A percentile compares a stretch with the other conserved stretches of the same genome.
Evolutionary conservation across 2,113 vertebrate genomes (phyloP).

Genomic region (Blennius ocellaris): DNA sequence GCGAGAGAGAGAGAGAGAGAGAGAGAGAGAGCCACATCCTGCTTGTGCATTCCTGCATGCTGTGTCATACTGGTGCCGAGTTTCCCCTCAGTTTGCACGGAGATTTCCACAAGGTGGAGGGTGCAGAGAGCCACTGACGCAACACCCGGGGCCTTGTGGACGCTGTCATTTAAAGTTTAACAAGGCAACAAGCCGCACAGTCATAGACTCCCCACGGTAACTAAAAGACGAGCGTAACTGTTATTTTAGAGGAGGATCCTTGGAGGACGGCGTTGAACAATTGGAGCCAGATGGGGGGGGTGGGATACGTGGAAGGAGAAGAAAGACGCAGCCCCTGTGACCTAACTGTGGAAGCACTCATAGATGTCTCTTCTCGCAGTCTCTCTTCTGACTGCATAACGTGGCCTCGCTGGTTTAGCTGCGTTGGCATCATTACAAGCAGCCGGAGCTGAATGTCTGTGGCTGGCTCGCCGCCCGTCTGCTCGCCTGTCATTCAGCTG

Average conservation of each 20-base stretch:
- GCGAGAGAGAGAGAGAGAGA: slow-evolving; percentile 54
- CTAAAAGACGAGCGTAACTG: slow-evolving; percentile 32
- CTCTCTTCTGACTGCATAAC: slow-evolving; percentile 41
- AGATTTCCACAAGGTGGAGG: slow-evolving; percentile 67
- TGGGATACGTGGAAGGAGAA: slow-evolving; percentile 17
- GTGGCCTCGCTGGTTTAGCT: slow-evolving; percentile 58
- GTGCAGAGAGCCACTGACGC: slow-evolving; percentile 58
- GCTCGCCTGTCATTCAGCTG: slow-evolving; percentile 71
- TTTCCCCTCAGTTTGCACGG: slow-evolving; percentile 71
- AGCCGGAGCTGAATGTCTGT: slow-evolving; percentile 66
- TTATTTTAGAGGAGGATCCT: slow-evolving; percentile 16
- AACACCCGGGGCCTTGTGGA: slow-evolving; percentile 41
- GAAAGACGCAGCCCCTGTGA: slow-evolving; percentile 30
- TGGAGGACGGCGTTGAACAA: slow-evolving; percentile 22
- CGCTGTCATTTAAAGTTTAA: slow-evolving; percentile 61
- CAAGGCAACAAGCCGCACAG: slow-evolving; percentile 39
- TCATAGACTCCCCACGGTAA: slow-evolving; percentile 27
- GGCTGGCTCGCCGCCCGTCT: slow-evolving; percentile 63
- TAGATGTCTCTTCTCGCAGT: slow-evolving; percentile 39
- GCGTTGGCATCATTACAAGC: slow-evolving; percentile 67
- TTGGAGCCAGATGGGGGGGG: slow-evolving; percentile 26
- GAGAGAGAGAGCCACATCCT: slow-evolving; percentile 68
- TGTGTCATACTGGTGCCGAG: slow-evolving; percentile 81
- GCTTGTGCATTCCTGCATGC: slow-evolving; percentile 77
- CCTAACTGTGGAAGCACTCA: slow-evolving; percentile 39